Percentiles rank a stretch among this genome's conserved stretches.
These are phyloP conservation scores for Penaeus indicus DNA, from an alignment of 1,140 invertebrate genomes.

Conservation along the genomic window DNA sequence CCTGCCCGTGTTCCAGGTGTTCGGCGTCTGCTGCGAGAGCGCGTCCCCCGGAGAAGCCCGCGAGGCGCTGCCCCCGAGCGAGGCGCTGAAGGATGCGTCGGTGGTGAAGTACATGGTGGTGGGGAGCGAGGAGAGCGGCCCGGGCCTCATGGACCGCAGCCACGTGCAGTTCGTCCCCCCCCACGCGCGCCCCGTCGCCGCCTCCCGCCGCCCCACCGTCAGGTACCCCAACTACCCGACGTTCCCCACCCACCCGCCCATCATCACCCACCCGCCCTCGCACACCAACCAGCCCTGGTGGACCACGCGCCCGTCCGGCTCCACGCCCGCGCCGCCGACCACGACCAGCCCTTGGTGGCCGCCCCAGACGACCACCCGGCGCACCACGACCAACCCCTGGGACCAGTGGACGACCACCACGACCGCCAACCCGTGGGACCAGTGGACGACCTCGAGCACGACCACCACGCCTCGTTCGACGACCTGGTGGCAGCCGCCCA, in stretches of 20 bases:
- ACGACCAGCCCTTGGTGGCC: slow-evolving; percentile 41
- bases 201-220: neutral
- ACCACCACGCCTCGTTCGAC: neutral
- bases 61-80: neutral
- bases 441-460: slow-evolving; percentile 4
- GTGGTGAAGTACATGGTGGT: slow-evolving; percentile 21
- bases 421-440: neutral
- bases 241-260: slow-evolving; percentile 42
- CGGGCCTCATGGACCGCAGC: slow-evolving; percentile 63
- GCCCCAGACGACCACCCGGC: slow-evolving; percentile 9
- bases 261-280: slow-evolving; percentile 56
- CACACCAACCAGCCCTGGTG: slow-evolving; percentile 60
- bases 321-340: neutral
- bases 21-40: slow-evolving; percentile 45
- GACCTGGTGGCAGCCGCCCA: neutral
- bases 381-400: slow-evolving; percentile 30
- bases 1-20: slow-evolving; percentile 23
- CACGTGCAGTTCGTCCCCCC: slow-evolving; percentile 71
- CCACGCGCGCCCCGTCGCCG: slow-evolving; percentile 31
- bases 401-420: neutral
- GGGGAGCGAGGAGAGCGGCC: slow-evolving; percentile 9
- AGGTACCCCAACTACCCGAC: neutral
- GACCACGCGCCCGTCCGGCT: slow-evolving; percentile 6
- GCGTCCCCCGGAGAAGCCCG: neutral
- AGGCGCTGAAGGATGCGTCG: neutral